Conservation (phyloP, 1,140 invertebrate species). For the Tetranychus urticae region DNA sequence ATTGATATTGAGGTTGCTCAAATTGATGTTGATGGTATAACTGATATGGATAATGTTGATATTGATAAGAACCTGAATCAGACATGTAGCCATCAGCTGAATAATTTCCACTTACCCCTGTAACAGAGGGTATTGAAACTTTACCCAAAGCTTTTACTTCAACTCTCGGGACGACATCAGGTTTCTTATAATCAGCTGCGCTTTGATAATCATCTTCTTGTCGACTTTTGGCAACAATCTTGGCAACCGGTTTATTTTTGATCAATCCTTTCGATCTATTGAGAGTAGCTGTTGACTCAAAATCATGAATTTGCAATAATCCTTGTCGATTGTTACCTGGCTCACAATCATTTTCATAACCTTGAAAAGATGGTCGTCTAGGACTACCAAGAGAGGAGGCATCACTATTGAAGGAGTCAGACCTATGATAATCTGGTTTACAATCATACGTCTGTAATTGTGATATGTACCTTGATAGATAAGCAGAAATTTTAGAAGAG, state of each 20-base stretch:
- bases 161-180: neutral
- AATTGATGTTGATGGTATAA: neutral
- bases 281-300: constrained; percentile 44
- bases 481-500: neutral
- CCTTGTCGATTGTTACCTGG: constrained; percentile 6
- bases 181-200: neutral
- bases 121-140: neutral
- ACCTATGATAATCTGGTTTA: neutral
- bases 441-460: neutral
- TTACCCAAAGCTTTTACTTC: neutral
- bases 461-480: neutral
- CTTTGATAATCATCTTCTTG: neutral
- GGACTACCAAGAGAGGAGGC: constrained; percentile 15
- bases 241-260: constrained; percentile 56
- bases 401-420: neutral
- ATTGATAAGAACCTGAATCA: too few relatives aligned
- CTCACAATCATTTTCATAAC: constrained; percentile 33
- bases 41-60: neutral
- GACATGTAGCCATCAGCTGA: too few relatives aligned
- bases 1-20: neutral
- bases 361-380: constrained; percentile 15
- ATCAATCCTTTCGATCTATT: constrained; percentile 51
- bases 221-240: constrained; percentile 28
- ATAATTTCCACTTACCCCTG: too few relatives aligned
- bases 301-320: constrained; percentile 17